Percentiles rank a stretch among this genome's conserved stretches.
Conservation (phyloP, 2,888 invertebrate genomes). For the Cheilosia grossa region DNA sequence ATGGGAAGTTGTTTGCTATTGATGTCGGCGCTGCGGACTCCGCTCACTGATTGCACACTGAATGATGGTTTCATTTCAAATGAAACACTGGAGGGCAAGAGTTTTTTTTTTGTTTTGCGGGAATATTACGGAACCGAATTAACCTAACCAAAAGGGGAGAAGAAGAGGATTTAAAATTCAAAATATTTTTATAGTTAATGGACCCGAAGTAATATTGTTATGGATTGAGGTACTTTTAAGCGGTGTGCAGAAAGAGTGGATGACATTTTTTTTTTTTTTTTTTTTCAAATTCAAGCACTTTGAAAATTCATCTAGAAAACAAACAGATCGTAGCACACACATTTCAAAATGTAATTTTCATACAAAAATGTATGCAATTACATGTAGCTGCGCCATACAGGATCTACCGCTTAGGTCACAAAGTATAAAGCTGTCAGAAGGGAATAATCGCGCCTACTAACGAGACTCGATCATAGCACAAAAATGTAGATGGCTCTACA, state of each 20-base stretch:
- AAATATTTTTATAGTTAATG: constrained; percentile 36
- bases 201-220: constrained; percentile 35
- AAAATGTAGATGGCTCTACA: no score
- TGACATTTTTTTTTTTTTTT: background rate
- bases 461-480: no score
- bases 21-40: constrained; percentile 44
- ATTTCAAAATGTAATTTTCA: no score
- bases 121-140: constrained; percentile 2
- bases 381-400: no score
- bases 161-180: background rate
- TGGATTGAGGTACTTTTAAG: constrained; percentile 20
- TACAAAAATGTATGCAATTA: no score
- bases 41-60: constrained; percentile 47
- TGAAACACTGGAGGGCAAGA: constrained; percentile 41
- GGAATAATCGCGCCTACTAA: no score
- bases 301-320: no score
- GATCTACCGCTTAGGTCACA: no score
- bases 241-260: constrained; percentile 9
- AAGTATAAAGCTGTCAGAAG: no score
- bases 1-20: constrained; percentile 62
- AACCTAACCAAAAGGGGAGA: background rate
- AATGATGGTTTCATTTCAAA: constrained; percentile 61
- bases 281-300: no score
- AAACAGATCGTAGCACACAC: no score
- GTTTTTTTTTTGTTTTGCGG: background rate